Evolutionary conservation across 1,140 invertebrate species (phyloP), one percentile per base, ranked within the genome.

Genomic region (Choristoneura fumiferana): DNA sequence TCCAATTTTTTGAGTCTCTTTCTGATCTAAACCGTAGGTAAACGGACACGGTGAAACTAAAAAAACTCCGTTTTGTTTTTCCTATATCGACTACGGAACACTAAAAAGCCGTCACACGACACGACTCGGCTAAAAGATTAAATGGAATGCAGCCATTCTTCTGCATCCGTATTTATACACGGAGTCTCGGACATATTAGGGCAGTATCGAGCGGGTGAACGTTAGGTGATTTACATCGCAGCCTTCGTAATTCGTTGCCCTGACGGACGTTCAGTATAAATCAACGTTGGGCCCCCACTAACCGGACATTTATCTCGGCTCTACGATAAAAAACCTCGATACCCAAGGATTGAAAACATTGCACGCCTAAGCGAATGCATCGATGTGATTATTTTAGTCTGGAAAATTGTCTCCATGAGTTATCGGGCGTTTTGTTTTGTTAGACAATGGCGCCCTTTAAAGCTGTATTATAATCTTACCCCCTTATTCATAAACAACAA

Each of bases 231-330:
- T 87, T 87, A 87, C 78, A 87, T 84, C 68, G 70, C 60, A 64
- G 73, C 78, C 75, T 78, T 70, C 64, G 84, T 87, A 84, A 87
- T 84, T 84, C 80, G 81, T 86, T 81, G 69, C 22, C 54, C 81
- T 83, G 84, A 82, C 76, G 70, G 84, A 86, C 83, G 70, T 63
- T 65, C 77, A 71, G 70, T 75, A 87, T 87, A 87, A 87, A 87
- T 87, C 81, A 87, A 84, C 75, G 81, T 81, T 78, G 81, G 72
- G 78, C 81, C 83, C 81, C 78, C 70, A 78, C 70, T 84, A 84
- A 84, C 84, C 81, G 81, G 75, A 81, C 79, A 84, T 84, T 81
- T 81, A 87, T 87, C 81, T 82, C 74, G 70, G 68, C 67, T 73
- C 71, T 65, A 67, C 73, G 79, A 81, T 83, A 84, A 84, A 84